These are phyloP conservation scores for Gasterosteus nipponicus DNA, from an alignment of 2,113 vertebrate genomes.

Conservation along the genomic window DNA sequence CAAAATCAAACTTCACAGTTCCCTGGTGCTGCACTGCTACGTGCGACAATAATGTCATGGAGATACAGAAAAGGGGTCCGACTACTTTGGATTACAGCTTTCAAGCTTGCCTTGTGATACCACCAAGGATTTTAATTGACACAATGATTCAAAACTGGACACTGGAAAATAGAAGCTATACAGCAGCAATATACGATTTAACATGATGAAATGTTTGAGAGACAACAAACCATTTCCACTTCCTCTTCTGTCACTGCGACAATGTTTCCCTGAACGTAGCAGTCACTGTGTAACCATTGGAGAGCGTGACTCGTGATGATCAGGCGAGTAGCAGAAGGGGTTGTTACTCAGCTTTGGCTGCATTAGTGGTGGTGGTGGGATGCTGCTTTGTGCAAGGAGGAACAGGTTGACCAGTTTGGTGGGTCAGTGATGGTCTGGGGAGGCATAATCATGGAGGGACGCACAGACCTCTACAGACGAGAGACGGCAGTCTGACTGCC, in stretches of 20 bases:
- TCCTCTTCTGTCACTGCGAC: not conserved
- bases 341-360: too few relatives aligned
- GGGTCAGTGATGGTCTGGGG: too few relatives aligned
- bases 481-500: too few relatives aligned
- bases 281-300: not conserved
- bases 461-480: too few relatives aligned
- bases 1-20: too few relatives aligned
- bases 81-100: not conserved
- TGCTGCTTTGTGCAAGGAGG: too few relatives aligned
- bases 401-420: too few relatives aligned
- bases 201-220: conserved; percentile 10
- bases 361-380: too few relatives aligned
- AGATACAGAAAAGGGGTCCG: not conserved
- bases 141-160: conserved; percentile 1
- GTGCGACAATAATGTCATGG: not conserved
- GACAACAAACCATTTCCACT: conserved; percentile 6
- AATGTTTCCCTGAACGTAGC: conserved; percentile 5
- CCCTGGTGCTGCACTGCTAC: too few relatives aligned
- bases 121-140: not conserved
- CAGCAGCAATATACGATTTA: not conserved
- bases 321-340: too few relatives aligned
- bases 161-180: not conserved
- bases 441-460: too few relatives aligned
- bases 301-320: too few relatives aligned
- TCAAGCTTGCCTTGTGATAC: not conserved